Evolutionary conservation across 2,113 vertebrate genomes (phyloP).

Genomic region (Podocnemis expansa): DNA sequence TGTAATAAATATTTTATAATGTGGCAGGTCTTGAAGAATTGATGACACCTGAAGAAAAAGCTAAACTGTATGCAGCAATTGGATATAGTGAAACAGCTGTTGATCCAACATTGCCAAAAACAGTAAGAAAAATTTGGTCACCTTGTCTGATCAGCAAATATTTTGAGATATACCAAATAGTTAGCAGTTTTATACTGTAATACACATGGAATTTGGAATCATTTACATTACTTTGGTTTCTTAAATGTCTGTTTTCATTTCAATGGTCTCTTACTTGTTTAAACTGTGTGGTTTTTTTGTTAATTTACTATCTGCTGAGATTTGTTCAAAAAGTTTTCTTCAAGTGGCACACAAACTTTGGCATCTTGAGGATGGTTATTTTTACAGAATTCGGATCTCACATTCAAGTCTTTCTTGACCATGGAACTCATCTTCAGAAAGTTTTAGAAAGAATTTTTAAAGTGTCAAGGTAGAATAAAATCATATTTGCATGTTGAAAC

Average conservation of each 20-base stretch:
- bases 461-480: background rate
- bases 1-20: constrained; percentile 33
- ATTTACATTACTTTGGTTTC: background rate
- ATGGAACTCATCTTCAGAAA: background rate
- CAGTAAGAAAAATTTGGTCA: constrained; percentile 78
- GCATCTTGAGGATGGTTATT: background rate
- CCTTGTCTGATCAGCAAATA: background rate
- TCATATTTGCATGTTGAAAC: background rate
- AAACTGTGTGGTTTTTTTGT: background rate
- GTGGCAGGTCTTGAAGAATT: constrained; percentile 87
- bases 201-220: background rate
- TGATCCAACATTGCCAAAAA: constrained; percentile 94
- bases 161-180: background rate
- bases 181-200: background rate
- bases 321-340: background rate
- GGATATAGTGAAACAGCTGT: constrained; percentile 94
- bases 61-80: constrained; percentile 95
- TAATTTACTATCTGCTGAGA: background rate
- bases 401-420: background rate
- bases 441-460: background rate
- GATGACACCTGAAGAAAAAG: constrained; percentile 91
- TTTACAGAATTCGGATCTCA: background rate
- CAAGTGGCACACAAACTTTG: background rate
- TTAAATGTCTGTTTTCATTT: background rate
- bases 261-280: background rate